Evolutionary conservation across 2,888 invertebrate species (phyloP).

Genomic region (Thecophora atra): DNA sequence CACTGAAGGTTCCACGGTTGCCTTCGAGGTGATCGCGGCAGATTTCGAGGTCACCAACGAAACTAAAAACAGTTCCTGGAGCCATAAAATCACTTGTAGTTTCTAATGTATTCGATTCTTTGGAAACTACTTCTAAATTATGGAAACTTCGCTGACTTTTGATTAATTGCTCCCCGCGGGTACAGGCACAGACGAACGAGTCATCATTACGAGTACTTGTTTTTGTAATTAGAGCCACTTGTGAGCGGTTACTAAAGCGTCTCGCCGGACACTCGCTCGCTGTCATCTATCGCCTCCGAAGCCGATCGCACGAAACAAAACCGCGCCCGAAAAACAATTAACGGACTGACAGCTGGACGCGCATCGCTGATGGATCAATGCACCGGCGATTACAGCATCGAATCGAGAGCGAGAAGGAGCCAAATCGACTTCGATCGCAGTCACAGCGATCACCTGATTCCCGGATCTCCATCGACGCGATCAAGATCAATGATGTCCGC

Average conservation of each 20-base stretch:
- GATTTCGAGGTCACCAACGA: no score
- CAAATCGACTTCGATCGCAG: background rate
- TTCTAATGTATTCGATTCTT: no score
- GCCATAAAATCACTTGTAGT: no score
- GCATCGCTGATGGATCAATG: background rate
- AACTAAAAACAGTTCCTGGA: no score
- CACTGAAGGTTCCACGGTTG: no score
- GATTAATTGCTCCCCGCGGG: background rate
- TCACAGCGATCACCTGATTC: slow-evolving; percentile 11
- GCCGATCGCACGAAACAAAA: slow-evolving; percentile 1
- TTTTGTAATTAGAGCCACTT: slow-evolving; percentile 20
- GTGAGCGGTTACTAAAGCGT: slow-evolving; percentile 11
- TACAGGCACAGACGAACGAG: background rate
- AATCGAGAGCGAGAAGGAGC: background rate
- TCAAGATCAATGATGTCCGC: slow-evolving; percentile 12
- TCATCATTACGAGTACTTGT: slow-evolving; percentile 1
- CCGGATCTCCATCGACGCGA: slow-evolving; percentile 20
- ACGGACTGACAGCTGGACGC: background rate
- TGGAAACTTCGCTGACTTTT: no score
- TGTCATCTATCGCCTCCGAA: slow-evolving; percentile 32
- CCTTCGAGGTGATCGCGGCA: no score
- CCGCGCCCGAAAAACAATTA: no score
- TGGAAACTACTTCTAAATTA: no score
- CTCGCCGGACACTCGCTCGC: slow-evolving; percentile 15
- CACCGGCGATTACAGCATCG: background rate